Base-by-base conservation (phyloP, 1,140 invertebrate genomes). In the Telenomus remus region DNA sequence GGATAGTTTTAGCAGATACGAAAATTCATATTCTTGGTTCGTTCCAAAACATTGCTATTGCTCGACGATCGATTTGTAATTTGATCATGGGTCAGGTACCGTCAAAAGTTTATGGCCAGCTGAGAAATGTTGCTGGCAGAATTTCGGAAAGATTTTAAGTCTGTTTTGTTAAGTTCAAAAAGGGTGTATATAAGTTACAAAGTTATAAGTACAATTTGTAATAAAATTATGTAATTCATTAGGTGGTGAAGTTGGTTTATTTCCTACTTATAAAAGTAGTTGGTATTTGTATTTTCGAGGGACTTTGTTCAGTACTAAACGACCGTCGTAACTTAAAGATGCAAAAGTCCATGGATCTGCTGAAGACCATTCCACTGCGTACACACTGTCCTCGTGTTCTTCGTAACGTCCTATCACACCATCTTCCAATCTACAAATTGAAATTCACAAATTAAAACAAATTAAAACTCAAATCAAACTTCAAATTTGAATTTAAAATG, bases 281-380 rank as follows among this genome's bases (percentile, higher is more conserved):
- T 94, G 93, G 82, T 97, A 98, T 90, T 98, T 98, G 82, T 96
- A 94, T 76, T 94, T 93, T 75, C 95, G 91, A 15, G 97, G 97
- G 4, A 99, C 97, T 85, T 94, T 91, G 51, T 97, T 97, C 51
- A 99, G 93, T 39, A 99, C 93, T 34, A 99, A 90, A 66, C 97
- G 88, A 3, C 97, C 97, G 89, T 99, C 97, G 88, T 98, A 99
- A 86, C 96, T 98, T 0, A 99, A 89, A 0, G 97, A 98, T 27
- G 97, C 97, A 91, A 99, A 99, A 42, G 96, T 95, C 98, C 98
- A 99, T 12, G 97, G 97, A 90, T 99, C 97, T 39, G 95, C 95
- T 39, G 94, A 92, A 60, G 97, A 98, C 98, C 98, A 99, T 87
- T 98, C 97, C 0, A 94, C 95, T 81, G 94, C 95, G 89, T 99